Conservation (phyloP, 2,797 vertebrate species). For the Spinus pinus region DNA sequence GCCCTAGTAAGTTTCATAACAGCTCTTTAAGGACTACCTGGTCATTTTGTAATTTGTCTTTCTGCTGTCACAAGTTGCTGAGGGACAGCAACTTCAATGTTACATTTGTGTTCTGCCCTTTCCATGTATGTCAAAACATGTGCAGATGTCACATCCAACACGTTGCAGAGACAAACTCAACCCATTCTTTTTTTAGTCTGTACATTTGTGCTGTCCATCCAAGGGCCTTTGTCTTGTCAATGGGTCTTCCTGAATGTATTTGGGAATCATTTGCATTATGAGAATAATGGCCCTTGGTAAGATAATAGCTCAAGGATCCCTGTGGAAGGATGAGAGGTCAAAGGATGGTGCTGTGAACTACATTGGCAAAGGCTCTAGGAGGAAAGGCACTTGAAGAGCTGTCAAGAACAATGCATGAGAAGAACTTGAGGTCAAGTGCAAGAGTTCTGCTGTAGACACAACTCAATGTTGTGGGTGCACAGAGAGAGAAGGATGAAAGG, state of each 20-base stretch:
- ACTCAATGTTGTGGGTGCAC: neutral
- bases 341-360: neutral
- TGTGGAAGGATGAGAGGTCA: neutral
- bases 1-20: neutral
- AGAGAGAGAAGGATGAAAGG: neutral
- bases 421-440: neutral
- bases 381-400: neutral
- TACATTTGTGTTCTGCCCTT: neutral
- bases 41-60: neutral
- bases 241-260: neutral
- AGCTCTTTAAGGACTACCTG: neutral
- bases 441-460: neutral
- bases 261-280: neutral
- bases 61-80: fast-evolving
- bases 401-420: neutral
- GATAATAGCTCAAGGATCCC: neutral
- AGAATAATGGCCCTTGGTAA: neutral
- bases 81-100: neutral
- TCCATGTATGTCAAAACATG: fast-evolving
- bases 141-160: neutral
- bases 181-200: neutral
- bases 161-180: fast-evolving
- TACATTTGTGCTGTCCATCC: fast-evolving
- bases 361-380: neutral
- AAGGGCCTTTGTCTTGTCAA: neutral